phyloP scores from a whole-genome alignment of 2,797 vertebrate species.

The Lepus townsendii region DNA sequence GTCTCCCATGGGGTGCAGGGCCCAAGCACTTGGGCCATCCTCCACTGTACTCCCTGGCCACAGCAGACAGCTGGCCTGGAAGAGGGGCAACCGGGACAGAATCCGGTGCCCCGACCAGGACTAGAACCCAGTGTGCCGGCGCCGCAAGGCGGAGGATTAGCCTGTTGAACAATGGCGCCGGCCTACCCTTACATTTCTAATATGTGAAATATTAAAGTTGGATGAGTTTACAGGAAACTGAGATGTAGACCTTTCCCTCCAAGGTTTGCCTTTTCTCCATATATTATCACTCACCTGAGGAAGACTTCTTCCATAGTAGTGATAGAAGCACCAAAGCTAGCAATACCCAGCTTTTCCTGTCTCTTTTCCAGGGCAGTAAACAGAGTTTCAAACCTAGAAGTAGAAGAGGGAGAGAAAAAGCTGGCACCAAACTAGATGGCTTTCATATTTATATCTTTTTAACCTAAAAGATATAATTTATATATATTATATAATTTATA shows the following conservation, averaged over 20 bases:
- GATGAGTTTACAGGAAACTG: background rate
- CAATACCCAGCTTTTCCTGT: conserved; percentile 66
- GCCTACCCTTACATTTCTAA: background rate
- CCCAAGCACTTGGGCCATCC: too few species aligned
- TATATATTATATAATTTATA: too few species aligned
- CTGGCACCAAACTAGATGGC: background rate
- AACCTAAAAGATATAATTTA: background rate
- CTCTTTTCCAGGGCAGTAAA: conserved; percentile 68
- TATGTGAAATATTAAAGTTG: background rate
- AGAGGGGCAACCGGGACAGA: too few species aligned
- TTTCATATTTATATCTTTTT: background rate
- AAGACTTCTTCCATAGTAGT: conserved; percentile 79
- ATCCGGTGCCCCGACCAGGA: too few species aligned
- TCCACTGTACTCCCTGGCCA: too few species aligned
- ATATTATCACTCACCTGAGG: conserved; percentile 57
- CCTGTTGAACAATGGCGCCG: too few species aligned
- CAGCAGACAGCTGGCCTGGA: too few species aligned
- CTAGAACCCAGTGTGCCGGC: too few species aligned
- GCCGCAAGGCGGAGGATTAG: too few species aligned
- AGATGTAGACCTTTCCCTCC: background rate
- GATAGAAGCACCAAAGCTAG: conserved; percentile 53
- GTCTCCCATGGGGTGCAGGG: too few species aligned
- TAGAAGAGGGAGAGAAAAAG: background rate
- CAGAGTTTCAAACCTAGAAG: conserved; percentile 65
- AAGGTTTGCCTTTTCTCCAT: background rate